Conservation (phyloP, 2,888 invertebrate species). For the Heteromyza rotundicornis region DNA sequence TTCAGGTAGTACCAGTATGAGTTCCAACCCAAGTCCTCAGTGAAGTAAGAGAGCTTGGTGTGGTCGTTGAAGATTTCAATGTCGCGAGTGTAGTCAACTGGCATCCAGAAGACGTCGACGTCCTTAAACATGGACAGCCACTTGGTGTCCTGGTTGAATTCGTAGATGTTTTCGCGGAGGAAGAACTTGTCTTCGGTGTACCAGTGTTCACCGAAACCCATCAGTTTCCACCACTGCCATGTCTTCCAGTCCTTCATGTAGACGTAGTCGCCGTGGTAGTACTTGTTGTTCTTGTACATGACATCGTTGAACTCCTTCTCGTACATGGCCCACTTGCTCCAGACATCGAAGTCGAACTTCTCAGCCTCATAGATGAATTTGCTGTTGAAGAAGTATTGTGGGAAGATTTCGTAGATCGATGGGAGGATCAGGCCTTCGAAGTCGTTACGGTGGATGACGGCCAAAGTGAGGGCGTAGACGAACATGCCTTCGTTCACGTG, state of each 20-base stretch:
- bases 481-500: conserved; percentile 74
- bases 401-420: conserved; percentile 75
- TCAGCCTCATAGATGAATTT: conserved; percentile 73
- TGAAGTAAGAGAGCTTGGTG: conserved; percentile 71
- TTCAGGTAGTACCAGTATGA: conserved; percentile 70
- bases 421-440: conserved; percentile 72
- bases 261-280: conserved; percentile 41
- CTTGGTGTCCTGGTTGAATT: conserved; percentile 43
- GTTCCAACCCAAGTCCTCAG: conserved; percentile 75
- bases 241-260: conserved; percentile 53
- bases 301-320: conserved; percentile 51
- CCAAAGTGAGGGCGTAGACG: conserved; percentile 70
- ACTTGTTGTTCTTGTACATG: conserved; percentile 40
- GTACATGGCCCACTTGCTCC: conserved; percentile 61
- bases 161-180: conserved; percentile 48
- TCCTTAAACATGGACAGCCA: conserved; percentile 44
- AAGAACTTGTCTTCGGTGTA: conserved; percentile 44
- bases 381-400: conserved; percentile 73
- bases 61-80: conserved; percentile 64
- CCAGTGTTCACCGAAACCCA: conserved; percentile 52
- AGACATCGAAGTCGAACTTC: conserved; percentile 64
- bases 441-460: conserved; percentile 70
- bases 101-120: conserved; percentile 50
- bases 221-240: conserved; percentile 57
- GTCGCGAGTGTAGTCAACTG: conserved; percentile 69